Conservation (phyloP, 2,113 vertebrate species). For the Gambusia holbrooki region DNA sequence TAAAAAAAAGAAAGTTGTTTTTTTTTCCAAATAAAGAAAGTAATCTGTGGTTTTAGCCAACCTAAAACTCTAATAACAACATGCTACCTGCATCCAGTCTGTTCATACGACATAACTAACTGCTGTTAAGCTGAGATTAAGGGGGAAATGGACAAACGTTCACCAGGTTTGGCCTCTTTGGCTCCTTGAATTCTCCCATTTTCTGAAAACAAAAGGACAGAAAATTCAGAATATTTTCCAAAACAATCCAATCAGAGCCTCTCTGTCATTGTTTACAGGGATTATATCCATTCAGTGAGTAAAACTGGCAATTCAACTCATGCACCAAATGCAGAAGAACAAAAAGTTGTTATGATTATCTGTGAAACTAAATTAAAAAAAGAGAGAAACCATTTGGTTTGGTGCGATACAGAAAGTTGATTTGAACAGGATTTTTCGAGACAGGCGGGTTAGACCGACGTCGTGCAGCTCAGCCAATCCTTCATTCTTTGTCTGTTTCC, state of each 20-base stretch:
- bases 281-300: neutral
- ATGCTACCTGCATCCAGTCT: neutral
- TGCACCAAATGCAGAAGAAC: slow-evolving; percentile 11
- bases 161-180: slow-evolving; percentile 67
- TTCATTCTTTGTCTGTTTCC: neutral
- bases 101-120: neutral
- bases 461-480: neutral
- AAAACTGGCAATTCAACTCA: slow-evolving; percentile 20
- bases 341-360: neutral
- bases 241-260: neutral
- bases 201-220: slow-evolving; percentile 38
- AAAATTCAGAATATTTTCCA: neutral
- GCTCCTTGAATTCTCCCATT: slow-evolving; percentile 50
- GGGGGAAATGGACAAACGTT: slow-evolving; percentile 10
- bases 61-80: neutral
- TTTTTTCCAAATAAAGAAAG: neutral
- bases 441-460: slow-evolving; percentile 20
- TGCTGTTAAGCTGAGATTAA: neutral
- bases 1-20: too few relatives aligned
- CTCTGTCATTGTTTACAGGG: neutral
- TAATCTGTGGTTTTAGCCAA: neutral
- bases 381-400: neutral
- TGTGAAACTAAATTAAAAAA: neutral
- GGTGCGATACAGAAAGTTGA: neutral
- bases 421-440: neutral